Evolutionary conservation across 2,113 vertebrate species (phyloP).

Genomic region (human): GRCh38 chr18:40929001-40929500

Average conservation of each 20-base stretch:
- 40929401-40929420: conserved; percentile 71
- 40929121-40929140: conserved; percentile 57
- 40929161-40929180: not conserved
- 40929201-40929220: conserved; percentile 47
- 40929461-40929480: conserved; percentile 55
- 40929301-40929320: conserved; percentile 50
- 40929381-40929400: conserved; percentile 57
- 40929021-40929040: conserved; percentile 18
- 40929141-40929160: not conserved
- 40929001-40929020: not conserved
- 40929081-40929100: conserved; percentile 41
- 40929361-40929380: conserved; percentile 38
- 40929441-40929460: conserved; percentile 43
- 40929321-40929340: conserved; percentile 62
- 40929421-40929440: conserved; percentile 67
- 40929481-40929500: conserved; percentile 30
- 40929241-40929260: conserved; percentile 28
- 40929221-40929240: not conserved
- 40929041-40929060: conserved; percentile 55
- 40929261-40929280: conserved; percentile 18
- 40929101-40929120: conserved; percentile 39
- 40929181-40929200: conserved; percentile 11
- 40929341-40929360: conserved; percentile 49
- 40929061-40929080: conserved; percentile 2
- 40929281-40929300: conserved; percentile 50